Conservation (phyloP, 2,113 vertebrate genomes). For the Excalfactoria chinensis region DNA sequence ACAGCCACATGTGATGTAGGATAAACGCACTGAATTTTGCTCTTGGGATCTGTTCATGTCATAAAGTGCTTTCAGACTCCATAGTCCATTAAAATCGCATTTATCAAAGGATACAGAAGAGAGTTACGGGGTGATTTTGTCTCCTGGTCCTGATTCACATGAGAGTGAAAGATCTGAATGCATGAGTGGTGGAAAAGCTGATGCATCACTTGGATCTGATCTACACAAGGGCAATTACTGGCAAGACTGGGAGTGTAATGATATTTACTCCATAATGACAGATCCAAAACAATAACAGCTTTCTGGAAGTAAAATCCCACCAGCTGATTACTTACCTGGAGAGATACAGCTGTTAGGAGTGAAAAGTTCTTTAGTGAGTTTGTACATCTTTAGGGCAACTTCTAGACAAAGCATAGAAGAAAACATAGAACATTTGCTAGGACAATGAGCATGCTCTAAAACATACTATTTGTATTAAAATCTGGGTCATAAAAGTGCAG, state of each 20-base stretch:
- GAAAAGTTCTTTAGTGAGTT: neutral
- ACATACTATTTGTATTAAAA: neutral
- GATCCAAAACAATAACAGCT: neutral
- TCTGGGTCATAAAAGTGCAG: neutral
- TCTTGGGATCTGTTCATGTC: constrained; percentile 1
- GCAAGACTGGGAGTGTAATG: neutral
- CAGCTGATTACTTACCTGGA: neutral
- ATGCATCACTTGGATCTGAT: neutral
- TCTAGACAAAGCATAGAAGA: neutral
- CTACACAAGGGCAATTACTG: neutral
- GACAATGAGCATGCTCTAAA: neutral
- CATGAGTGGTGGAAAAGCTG: neutral
- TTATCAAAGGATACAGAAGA: constrained; percentile 25
- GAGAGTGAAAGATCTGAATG: neutral
- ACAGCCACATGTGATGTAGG: neutral
- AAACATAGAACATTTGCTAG: neutral
- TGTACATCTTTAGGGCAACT: neutral
- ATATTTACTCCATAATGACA: neutral
- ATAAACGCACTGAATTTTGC: constrained; percentile 29
- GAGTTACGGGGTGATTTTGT: neutral
- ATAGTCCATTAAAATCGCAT: neutral
- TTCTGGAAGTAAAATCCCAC: neutral
- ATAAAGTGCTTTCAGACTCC: constrained; percentile 22
- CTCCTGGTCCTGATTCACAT: neutral
- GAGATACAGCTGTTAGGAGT: neutral